Percentiles rank a stretch among this genome's conserved stretches.
Evolutionary conservation across 2,113 vertebrate species (phyloP).

Genomic region (Anguilla rostrata): DNA sequence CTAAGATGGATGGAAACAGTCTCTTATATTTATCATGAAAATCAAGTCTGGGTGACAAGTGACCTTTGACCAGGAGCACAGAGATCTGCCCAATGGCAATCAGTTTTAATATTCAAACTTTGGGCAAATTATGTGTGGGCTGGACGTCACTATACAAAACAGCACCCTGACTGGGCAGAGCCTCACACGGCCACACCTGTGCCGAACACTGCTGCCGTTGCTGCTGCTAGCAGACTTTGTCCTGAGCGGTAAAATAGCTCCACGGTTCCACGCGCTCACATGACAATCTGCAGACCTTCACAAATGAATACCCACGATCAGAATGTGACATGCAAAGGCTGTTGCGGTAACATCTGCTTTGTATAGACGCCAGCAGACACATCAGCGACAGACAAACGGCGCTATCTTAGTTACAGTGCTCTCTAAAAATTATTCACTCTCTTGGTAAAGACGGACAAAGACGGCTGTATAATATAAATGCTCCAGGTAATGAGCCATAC

Average conservation of each 20-base stretch:
- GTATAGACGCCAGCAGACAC: background rate
- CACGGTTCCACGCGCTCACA: background rate
- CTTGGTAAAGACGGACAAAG: background rate
- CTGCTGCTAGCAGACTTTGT: conserved; percentile 50
- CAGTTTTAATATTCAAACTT: conserved; percentile 57
- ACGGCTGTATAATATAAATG: background rate
- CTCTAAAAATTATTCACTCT: too few relatives aligned
- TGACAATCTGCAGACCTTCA: background rate
- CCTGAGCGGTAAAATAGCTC: background rate
- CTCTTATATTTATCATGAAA: background rate
- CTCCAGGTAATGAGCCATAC: too few relatives aligned
- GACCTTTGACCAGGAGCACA: background rate
- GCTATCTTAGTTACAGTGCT: too few relatives aligned
- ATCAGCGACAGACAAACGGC: background rate
- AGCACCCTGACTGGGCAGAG: background rate
- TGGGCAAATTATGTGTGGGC: conserved; percentile 54
- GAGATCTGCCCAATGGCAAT: background rate
- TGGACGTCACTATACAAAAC: background rate
- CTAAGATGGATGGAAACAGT: background rate
- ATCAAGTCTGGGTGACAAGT: background rate
- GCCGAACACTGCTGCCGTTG: conserved; percentile 6
- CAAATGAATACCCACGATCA: background rate
- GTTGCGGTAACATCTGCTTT: background rate
- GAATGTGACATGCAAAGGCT: background rate
- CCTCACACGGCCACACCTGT: conserved; percentile 45